Conservation (phyloP, 2,797 vertebrate genomes). For the Rousettus madagascariensis region DNA sequence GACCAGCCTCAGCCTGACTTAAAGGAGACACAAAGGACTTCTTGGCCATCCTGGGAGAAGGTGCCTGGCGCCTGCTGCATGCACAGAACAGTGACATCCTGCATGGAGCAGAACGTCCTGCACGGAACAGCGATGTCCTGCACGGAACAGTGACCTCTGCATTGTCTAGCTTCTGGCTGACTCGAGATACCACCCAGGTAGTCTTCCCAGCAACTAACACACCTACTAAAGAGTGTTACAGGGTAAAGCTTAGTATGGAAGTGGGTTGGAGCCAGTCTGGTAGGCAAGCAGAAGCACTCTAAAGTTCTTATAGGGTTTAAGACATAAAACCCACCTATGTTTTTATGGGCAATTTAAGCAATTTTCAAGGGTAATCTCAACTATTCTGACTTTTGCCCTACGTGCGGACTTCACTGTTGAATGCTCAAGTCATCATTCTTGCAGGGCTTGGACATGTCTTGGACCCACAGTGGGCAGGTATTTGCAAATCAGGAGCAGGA, state of each 20-base stretch:
- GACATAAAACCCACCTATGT: slow-evolving; percentile 47
- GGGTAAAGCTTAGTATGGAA: background rate
- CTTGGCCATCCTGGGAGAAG: background rate
- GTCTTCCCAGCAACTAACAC: background rate
- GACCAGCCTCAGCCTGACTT: background rate
- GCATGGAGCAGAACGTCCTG: background rate
- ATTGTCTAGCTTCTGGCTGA: background rate
- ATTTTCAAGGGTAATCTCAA: slow-evolving; percentile 52
- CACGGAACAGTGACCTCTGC: accelerated
- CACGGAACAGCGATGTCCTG: no score
- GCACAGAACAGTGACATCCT: accelerated
- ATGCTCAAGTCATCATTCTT: background rate
- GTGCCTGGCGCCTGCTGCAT: accelerated
- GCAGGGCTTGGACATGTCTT: background rate
- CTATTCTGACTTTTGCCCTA: slow-evolving; percentile 55
- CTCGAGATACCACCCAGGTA: background rate
- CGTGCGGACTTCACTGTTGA: background rate
- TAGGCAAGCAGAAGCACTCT: background rate
- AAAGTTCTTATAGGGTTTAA: slow-evolving; percentile 41
- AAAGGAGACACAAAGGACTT: background rate
- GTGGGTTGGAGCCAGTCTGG: background rate
- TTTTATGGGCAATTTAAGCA: slow-evolving; percentile 61
- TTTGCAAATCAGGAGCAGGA: background rate
- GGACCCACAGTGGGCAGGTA: background rate
- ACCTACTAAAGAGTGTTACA: background rate